A percentile compares a stretch with the other conserved stretches of the same genome.
phyloP scores from a whole-genome alignment of 2,797 vertebrate species.

The Scyliorhinus canicula region DNA sequence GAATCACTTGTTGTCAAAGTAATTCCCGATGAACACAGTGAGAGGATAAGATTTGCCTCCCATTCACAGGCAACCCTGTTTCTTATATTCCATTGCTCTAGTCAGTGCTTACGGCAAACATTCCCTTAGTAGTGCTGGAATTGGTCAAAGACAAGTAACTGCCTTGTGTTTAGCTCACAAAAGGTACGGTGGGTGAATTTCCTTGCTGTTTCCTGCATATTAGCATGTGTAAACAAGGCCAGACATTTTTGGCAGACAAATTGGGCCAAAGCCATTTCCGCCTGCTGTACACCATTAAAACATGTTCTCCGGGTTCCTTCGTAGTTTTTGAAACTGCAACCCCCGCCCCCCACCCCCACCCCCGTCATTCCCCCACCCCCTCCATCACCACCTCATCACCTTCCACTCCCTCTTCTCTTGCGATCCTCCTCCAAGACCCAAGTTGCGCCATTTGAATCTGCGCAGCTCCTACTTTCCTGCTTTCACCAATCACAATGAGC shows the following conservation, averaged over 20 bases:
- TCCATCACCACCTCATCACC: neutral
- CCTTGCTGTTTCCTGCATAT: neutral
- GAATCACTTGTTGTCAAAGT: neutral
- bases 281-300: neutral
- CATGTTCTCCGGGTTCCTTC: neutral
- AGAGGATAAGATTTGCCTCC: neutral
- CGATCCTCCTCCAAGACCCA: neutral
- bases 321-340: neutral
- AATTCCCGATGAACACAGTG: neutral
- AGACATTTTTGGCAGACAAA: slow-evolving; percentile 7
- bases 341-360: too few relatives aligned
- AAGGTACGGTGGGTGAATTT: neutral
- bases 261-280: neutral
- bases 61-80: neutral
- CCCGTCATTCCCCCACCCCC: neutral
- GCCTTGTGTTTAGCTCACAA: neutral
- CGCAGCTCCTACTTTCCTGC: neutral
- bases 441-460: neutral
- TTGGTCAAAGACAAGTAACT: neutral
- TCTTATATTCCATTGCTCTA: neutral
- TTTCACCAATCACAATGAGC: neutral
- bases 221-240: neutral
- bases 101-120: neutral
- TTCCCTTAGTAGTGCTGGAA: neutral
- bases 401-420: neutral